Percentiles rank a stretch among this genome's conserved stretches.
Evolutionary conservation across 2,888 invertebrate species (phyloP).

Genomic region (Melikaiella ostensackeni): DNA sequence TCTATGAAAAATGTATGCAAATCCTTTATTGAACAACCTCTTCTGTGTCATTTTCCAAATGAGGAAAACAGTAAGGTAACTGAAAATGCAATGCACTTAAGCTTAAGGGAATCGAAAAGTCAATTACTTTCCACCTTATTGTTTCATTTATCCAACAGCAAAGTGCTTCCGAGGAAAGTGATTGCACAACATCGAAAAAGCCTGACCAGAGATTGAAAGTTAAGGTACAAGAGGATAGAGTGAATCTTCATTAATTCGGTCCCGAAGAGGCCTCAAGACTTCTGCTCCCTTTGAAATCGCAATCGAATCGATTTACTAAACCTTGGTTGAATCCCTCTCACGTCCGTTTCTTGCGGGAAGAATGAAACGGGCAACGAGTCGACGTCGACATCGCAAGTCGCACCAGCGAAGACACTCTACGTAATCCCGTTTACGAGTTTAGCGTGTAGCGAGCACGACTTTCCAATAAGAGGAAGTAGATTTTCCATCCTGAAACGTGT

Average conservation of each 20-base stretch:
- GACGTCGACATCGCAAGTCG: constrained; percentile 22
- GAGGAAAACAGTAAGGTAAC: too few species aligned
- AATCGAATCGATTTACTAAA: neutral
- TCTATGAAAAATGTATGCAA: too few species aligned
- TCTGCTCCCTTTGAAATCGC: neutral
- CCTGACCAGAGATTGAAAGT: neutral
- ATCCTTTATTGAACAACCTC: too few species aligned
- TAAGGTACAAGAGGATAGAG: constrained; percentile 4
- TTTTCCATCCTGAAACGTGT: constrained; percentile 41
- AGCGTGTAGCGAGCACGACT: constrained; percentile 31
- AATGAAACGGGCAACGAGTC: constrained; percentile 42
- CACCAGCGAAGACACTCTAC: constrained; percentile 17
- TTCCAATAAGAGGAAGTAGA: constrained; percentile 43
- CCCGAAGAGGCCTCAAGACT: constrained; percentile 4
- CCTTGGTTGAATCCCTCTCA: constrained; percentile 17
- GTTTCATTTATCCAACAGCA: neutral
- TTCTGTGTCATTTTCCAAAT: too few species aligned
- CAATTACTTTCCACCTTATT: neutral
- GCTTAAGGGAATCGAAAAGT: neutral
- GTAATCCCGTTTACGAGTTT: constrained; percentile 41
- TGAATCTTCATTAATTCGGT: constrained; percentile 31
- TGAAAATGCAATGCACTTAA: too few species aligned
- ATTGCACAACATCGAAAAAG: constrained; percentile 1
- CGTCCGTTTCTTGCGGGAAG: neutral
- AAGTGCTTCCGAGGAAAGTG: constrained; percentile 1